Evolutionary conservation across 1,140 invertebrate species (phyloP).

Genomic region (Drosophila ficusphila): DNA sequence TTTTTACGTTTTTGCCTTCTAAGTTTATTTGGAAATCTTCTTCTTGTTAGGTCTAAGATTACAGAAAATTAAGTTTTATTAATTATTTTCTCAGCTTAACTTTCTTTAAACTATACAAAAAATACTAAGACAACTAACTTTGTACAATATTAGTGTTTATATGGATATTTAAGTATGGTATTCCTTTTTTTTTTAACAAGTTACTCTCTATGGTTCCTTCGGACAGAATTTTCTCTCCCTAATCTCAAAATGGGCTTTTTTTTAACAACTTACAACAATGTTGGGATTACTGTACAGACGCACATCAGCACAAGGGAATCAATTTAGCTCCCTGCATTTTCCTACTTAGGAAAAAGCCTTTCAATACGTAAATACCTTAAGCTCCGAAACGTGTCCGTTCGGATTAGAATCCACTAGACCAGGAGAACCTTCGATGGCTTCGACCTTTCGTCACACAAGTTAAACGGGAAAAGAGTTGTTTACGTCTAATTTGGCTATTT

Average conservation of each 20-base stretch:
- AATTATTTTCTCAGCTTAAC: too few relatives aligned
- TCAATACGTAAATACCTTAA: constrained; percentile 41
- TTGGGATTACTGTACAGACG: constrained; percentile 1
- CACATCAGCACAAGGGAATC: constrained; percentile 9
- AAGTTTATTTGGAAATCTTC: too few relatives aligned
- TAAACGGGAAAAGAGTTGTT: constrained; percentile 61
- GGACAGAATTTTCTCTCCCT: background rate
- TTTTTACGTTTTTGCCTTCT: too few relatives aligned
- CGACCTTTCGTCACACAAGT: constrained; percentile 27
- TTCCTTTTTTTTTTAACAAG: background rate
- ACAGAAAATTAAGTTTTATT: too few relatives aligned
- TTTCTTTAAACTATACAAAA: too few relatives aligned
- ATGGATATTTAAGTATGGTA: too few relatives aligned
- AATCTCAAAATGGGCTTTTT: constrained; percentile 13
- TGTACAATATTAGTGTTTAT: too few relatives aligned
- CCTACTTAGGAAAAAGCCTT: constrained; percentile 8
- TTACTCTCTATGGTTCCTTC: too few relatives aligned
- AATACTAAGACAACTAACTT: too few relatives aligned
- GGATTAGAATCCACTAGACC: constrained; percentile 33
- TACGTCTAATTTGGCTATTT: constrained; percentile 69
- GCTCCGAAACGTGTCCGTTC: constrained; percentile 50
- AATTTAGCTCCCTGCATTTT: background rate
- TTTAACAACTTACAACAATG: constrained; percentile 5
- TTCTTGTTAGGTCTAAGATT: too few relatives aligned
- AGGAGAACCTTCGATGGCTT: constrained; percentile 44